Percentiles rank a stretch among this genome's conserved stretches.
phyloP scores from a whole-genome alignment of 2,888 invertebrate genomes.

The Dugesia japonica region DNA sequence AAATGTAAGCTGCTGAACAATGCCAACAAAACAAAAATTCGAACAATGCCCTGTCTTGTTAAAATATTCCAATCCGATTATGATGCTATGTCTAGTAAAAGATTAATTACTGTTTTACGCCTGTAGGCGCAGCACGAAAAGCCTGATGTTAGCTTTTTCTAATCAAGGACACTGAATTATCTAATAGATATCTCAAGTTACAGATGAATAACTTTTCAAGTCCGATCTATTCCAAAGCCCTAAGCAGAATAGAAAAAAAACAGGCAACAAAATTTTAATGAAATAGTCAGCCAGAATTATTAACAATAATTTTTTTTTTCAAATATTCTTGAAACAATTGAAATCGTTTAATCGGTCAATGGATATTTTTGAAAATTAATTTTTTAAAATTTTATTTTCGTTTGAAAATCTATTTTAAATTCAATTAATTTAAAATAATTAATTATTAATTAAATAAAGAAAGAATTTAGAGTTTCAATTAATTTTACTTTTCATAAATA shows the following conservation, averaged over 20 bases:
- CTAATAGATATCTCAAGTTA: conserved; percentile 20
- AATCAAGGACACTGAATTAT: conserved; percentile 10
- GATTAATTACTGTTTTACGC: conserved; percentile 20
- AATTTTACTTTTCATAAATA: too few species aligned
- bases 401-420: too few species aligned
- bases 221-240: conserved; percentile 11
- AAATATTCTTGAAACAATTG: neutral
- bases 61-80: conserved; percentile 15
- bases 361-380: neutral
- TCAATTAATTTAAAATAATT: too few species aligned
- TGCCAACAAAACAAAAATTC: neutral
- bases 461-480: too few species aligned
- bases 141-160: conserved; percentile 17
- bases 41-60: neutral
- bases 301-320: neutral
- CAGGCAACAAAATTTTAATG: conserved; percentile 13
- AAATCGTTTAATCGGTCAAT: neutral
- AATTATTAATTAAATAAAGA: neutral
- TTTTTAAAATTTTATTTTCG: too few species aligned
- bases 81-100: conserved; percentile 11
- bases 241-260: neutral
- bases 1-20: neutral
- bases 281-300: neutral
- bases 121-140: conserved; percentile 20
- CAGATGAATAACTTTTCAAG: conserved; percentile 20